These are phyloP conservation scores for Tricholauxania praeusta DNA, from an alignment of 2,888 invertebrate species.

Conservation along the genomic window DNA sequence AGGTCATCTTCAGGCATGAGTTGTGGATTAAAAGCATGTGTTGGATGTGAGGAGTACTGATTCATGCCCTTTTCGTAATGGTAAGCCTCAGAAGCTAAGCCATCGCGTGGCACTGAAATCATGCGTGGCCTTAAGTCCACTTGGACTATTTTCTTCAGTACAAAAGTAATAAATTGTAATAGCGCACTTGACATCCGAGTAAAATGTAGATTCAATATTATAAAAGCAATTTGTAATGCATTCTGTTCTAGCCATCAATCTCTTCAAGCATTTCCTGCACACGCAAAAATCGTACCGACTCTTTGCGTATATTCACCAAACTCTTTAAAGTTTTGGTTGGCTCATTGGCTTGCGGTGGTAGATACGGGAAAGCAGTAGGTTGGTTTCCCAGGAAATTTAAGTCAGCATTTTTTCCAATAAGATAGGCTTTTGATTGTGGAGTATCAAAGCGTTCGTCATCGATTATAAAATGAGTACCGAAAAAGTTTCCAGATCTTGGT, in stretches of 20 bases:
- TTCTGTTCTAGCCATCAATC: conserved; percentile 49
- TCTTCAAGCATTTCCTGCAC: too few species aligned
- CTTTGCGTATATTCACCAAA: too few species aligned
- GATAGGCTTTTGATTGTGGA: too few species aligned
- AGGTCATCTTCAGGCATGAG: too few species aligned
- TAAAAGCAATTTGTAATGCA: conserved; percentile 72
- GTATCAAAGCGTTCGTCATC: conserved; percentile 98
- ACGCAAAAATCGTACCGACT: too few species aligned
- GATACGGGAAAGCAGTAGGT: too few species aligned
- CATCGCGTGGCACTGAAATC: conserved; percentile 80
- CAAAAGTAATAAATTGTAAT: conserved; percentile 97
- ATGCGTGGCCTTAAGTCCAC: too few species aligned
- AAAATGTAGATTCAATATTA: conserved; percentile 97
- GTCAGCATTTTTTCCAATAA: too few species aligned
- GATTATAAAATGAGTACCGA: conserved; percentile 98
- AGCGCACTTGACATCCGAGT: conserved; percentile 93
- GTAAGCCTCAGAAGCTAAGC: conserved; percentile 89
- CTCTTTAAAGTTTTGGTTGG: too few species aligned
- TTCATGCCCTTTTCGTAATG: conserved; percentile 95
- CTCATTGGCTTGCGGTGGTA: too few species aligned
- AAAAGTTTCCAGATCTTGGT: conserved; percentile 95
- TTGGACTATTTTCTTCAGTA: conserved; percentile 89
- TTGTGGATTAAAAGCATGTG: conserved; percentile 91
- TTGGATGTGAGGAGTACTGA: conserved; percentile 91
- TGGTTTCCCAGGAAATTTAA: too few species aligned